Percentiles rank a stretch among this genome's conserved stretches.
phyloP scores from a whole-genome alignment of 2,113 vertebrate species.

The Leucoraja erinaceus region DNA sequence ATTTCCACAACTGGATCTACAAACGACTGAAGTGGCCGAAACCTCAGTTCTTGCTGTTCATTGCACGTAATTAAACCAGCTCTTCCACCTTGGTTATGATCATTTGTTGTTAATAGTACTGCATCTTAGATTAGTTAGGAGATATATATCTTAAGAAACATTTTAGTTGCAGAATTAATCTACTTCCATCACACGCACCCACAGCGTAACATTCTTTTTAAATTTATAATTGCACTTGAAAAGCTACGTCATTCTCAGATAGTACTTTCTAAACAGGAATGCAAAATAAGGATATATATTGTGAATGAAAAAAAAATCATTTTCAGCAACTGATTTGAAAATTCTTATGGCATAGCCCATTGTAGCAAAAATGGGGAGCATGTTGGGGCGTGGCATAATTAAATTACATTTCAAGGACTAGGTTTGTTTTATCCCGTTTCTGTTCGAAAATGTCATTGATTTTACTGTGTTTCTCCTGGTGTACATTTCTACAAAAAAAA shows the following conservation, averaged over 20 bases:
- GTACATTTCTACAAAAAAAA: neutral
- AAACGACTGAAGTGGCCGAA: too few relatives aligned
- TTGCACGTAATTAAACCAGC: neutral
- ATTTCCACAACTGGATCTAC: too few relatives aligned
- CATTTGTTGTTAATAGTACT: too few relatives aligned
- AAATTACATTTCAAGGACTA: neutral
- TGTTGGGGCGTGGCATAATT: neutral
- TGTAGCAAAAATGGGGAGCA: neutral
- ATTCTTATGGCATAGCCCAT: neutral
- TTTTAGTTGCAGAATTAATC: neutral
- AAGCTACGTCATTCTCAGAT: neutral
- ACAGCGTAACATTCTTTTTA: neutral
- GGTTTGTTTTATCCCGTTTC: neutral
- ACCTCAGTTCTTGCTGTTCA: too few relatives aligned
- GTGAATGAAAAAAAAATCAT: neutral
- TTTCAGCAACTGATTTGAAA: neutral
- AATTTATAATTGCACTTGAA: neutral
- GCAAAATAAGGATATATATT: neutral
- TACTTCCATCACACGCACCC: neutral
- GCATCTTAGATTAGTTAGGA: too few relatives aligned
- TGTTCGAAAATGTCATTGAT: neutral
- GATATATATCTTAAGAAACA: neutral
- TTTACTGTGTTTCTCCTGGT: slow-evolving; percentile 8
- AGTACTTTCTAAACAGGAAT: too few relatives aligned
- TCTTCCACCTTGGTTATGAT: neutral